Conservation (phyloP, 2,113 vertebrate species). For the Chaetodon auriga region DNA sequence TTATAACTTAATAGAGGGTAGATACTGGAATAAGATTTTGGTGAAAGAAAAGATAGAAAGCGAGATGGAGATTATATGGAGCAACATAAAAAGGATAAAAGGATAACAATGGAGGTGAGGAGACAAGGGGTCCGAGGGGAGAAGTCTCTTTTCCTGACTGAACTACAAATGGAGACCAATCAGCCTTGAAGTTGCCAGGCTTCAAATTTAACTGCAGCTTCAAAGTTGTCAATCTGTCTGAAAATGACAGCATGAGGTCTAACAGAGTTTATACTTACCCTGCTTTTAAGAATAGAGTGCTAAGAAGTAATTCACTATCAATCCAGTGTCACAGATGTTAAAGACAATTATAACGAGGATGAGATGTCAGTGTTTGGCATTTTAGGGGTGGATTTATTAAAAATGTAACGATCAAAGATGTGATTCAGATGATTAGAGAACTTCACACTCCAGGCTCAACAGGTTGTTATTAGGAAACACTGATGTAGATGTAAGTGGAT, state of each 20-base stretch:
- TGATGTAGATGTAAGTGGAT: neutral
- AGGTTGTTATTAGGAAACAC: neutral
- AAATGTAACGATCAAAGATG: neutral
- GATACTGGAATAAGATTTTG: constrained; percentile 40
- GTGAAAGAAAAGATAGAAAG: constrained; percentile 45
- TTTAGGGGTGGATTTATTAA: neutral
- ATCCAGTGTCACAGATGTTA: neutral
- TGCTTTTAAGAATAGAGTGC: neutral
- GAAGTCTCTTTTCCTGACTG: constrained; percentile 43
- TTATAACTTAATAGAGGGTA: constrained; percentile 42
- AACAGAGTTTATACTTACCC: constrained; percentile 5
- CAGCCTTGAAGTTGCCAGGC: constrained; percentile 20
- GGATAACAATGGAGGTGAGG: constrained; percentile 48
- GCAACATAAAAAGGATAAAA: constrained; percentile 54
- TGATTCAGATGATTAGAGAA: neutral
- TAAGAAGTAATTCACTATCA: neutral
- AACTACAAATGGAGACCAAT: constrained; percentile 56
- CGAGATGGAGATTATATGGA: constrained; percentile 47
- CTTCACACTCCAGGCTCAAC: neutral
- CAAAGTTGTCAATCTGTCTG: constrained; percentile 29
- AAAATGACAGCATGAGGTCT: constrained; percentile 19
- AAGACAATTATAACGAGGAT: constrained; percentile 19
- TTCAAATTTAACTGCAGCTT: constrained; percentile 46
- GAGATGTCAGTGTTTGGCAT: constrained; percentile 23
- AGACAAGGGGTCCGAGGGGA: constrained; percentile 49